These are phyloP conservation scores for Paedocypris sp. DNA, from an alignment of 2,113 vertebrate species.

Conservation along the genomic window DNA sequence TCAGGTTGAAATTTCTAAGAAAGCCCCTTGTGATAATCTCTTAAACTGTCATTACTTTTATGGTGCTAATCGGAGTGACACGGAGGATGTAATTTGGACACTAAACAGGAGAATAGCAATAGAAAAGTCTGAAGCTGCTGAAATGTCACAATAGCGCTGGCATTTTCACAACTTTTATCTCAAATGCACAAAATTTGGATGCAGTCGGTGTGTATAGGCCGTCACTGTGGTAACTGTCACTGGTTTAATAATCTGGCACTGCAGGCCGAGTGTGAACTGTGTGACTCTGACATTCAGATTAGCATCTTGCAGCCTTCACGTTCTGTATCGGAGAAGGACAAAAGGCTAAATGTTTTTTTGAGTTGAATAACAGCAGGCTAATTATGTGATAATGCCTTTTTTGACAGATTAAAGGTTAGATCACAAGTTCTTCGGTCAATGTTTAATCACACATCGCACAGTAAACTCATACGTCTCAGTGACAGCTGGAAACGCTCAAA, in stretches of 20 bases:
- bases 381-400: slow-evolving; percentile 29
- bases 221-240: slow-evolving; percentile 38
- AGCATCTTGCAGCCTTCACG: slow-evolving; percentile 30
- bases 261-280: slow-evolving; percentile 42
- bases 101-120: slow-evolving; percentile 48
- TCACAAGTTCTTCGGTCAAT: slow-evolving; percentile 9
- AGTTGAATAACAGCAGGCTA: slow-evolving; percentile 26
- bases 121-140: slow-evolving; percentile 42
- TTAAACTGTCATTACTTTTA: slow-evolving; percentile 32
- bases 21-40: background rate
- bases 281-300: slow-evolving; percentile 48
- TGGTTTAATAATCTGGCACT: slow-evolving; percentile 37
- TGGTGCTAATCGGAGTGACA: slow-evolving; percentile 49
- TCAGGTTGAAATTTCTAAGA: background rate
- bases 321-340: slow-evolving; percentile 20
- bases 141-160: slow-evolving; percentile 63
- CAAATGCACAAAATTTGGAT: slow-evolving; percentile 42
- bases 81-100: slow-evolving; percentile 39
- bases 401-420: slow-evolving; percentile 5
- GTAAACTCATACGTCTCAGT: too few species aligned
- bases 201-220: slow-evolving; percentile 31
- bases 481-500: too few species aligned
- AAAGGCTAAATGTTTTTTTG: slow-evolving; percentile 43
- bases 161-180: slow-evolving; percentile 65
- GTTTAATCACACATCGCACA: too few species aligned